Conservation (phyloP, 2,113 vertebrate species). For the Cichladusa arquata region DNA sequence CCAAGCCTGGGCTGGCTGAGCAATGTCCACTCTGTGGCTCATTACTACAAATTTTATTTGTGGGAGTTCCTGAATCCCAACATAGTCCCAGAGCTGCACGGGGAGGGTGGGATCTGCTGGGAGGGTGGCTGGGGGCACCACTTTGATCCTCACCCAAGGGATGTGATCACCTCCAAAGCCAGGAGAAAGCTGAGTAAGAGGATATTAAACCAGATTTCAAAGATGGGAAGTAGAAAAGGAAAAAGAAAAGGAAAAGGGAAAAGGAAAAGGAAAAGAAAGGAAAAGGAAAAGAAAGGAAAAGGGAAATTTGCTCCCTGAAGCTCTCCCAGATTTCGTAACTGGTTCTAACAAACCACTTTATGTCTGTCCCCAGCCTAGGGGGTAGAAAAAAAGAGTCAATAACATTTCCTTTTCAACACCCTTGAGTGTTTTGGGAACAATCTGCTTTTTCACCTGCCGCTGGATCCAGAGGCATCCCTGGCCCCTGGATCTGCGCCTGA, state of each 20-base stretch:
- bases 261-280: too few relatives aligned
- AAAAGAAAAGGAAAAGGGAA: too few relatives aligned
- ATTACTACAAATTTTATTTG: background rate
- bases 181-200: background rate
- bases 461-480: background rate
- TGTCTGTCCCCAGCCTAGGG: background rate
- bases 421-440: background rate
- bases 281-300: background rate
- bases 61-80: background rate
- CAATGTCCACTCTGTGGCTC: background rate
- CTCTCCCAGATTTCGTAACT: background rate
- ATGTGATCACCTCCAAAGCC: background rate
- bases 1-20: too few relatives aligned
- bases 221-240: background rate
- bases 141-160: background rate
- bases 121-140: background rate
- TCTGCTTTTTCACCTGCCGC: background rate
- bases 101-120: background rate
- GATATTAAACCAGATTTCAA: background rate
- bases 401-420: background rate
- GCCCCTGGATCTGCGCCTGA: background rate
- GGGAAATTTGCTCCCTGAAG: background rate
- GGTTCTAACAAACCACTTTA: background rate
- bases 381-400: background rate
- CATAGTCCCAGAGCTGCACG: rapidly evolving